Conservation (phyloP, 2,888 invertebrate species). For the Petrolisthes cinctipes region DNA sequence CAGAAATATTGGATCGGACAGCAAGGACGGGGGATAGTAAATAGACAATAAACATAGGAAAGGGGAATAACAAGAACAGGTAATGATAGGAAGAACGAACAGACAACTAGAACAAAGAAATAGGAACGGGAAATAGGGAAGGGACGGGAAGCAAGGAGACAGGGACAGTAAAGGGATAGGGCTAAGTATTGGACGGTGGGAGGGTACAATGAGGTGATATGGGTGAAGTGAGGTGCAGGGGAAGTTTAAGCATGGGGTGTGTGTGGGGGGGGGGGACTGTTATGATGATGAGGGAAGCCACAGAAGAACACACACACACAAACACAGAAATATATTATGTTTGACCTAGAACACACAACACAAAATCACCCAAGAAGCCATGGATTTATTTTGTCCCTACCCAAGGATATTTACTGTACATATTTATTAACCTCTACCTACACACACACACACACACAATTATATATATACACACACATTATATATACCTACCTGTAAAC, state of each 20-base stretch:
- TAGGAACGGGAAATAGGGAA: neutral
- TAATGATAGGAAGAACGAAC: neutral
- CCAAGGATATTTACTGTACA: no score
- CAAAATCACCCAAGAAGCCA: no score
- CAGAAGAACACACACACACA: neutral
- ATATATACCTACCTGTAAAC: no score
- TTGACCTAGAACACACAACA: no score
- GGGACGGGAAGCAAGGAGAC: neutral
- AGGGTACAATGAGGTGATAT: neutral
- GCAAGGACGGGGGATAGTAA: neutral
- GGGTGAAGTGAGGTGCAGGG: neutral
- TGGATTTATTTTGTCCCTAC: no score
- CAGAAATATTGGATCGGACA: neutral
- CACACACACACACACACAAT: neutral
- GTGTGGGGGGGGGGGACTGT: neutral
- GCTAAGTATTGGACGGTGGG: neutral
- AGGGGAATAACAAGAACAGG: neutral
- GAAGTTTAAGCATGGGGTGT: neutral
- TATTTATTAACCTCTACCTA: no score
- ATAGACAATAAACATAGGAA: neutral
- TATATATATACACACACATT: neutral
- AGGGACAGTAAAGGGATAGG: neutral
- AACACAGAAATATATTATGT: neutral
- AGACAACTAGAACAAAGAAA: neutral
- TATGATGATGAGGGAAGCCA: neutral